Base-by-base conservation (phyloP, 1,140 invertebrate genomes). In the Lanistes nyassanus region DNA sequence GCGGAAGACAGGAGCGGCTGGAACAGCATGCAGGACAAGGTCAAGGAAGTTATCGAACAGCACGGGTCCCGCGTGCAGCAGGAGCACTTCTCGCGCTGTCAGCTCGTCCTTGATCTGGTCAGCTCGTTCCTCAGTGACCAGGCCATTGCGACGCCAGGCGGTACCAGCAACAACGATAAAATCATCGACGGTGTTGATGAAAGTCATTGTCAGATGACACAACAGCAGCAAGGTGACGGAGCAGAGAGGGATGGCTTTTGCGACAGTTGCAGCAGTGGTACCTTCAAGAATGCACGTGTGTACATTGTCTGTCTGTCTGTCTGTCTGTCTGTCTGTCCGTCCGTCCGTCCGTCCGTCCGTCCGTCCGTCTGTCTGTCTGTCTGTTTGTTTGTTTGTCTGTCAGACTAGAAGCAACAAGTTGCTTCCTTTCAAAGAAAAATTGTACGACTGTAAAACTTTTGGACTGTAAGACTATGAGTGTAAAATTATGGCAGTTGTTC, bases 1-100 rank as follows among this genome's bases (percentile, higher is more conserved):
- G n/a, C n/a, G n/a, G 37, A n/a, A 36, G 31, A 58, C 53, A 39
- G 47, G 34, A 31, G n/a, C 23, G 29, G n/a, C n/a, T 76, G 75
- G 75, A 58, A 55, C n/a, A 71, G 68, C 11, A 58, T 76, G 62
- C 68, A 72, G 47, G 69, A 70, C 26, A 72, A 66, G 37, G 60
- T 76, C 21, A 55, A 55, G 0, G 47, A 53, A 13, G 51, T 47
- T 29, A 64, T 76, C 39, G 29, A 39, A 29, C 26, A 73, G 21
- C 0, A 19, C 36, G 21, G 19, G 4, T 60, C 51, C n/a, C 1
- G 13, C 9, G 36, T 66, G 26, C 55, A 51, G 42, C 11, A 13
- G 0, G 60, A 39, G 11, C 75, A 76, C 51, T 26, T 60, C 31
- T n/a, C 58, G 36, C 55, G 70, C 26, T 72, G 70, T 21, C 55